These are phyloP conservation scores for Keiferia lycopersicella DNA, from an alignment of 2,888 invertebrate species.

Conservation along the genomic window DNA sequence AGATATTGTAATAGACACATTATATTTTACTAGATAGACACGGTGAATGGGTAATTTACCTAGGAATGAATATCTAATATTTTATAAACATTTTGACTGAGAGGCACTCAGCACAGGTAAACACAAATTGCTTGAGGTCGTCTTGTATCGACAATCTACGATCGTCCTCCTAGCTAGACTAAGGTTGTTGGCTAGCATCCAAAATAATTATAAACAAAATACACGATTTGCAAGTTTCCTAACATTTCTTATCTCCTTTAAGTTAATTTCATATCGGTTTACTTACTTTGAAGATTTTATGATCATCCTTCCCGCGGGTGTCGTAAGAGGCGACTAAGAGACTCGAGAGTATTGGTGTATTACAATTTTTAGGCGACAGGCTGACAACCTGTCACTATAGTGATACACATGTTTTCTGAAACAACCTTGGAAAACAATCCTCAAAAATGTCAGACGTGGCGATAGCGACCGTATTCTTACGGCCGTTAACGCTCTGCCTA, in stretches of 20 bases:
- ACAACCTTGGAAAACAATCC: no score
- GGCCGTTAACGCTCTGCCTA: no score
- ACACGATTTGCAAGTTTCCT: constrained; percentile 3
- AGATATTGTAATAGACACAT: no score
- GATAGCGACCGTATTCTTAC: no score
- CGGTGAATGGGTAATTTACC: background rate
- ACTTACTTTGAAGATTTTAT: background rate
- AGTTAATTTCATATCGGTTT: background rate
- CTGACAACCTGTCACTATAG: no score
- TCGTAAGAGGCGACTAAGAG: no score
- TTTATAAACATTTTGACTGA: background rate
- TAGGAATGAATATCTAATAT: background rate
- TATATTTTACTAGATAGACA: background rate
- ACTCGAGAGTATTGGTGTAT: no score
- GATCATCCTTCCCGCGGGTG: no score
- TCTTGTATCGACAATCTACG: constrained; percentile 9
- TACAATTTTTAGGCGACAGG: no score
- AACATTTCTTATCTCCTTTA: background rate
- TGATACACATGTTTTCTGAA: no score
- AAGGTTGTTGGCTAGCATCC: constrained; percentile 17
- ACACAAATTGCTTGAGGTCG: background rate
- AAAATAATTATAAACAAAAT: background rate
- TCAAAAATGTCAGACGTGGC: no score
- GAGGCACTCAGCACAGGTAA: background rate
- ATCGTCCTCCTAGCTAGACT: constrained; percentile 12